These are phyloP conservation scores for Laothoe populi DNA, from an alignment of 2,888 invertebrate species.

Conservation along the genomic window DNA sequence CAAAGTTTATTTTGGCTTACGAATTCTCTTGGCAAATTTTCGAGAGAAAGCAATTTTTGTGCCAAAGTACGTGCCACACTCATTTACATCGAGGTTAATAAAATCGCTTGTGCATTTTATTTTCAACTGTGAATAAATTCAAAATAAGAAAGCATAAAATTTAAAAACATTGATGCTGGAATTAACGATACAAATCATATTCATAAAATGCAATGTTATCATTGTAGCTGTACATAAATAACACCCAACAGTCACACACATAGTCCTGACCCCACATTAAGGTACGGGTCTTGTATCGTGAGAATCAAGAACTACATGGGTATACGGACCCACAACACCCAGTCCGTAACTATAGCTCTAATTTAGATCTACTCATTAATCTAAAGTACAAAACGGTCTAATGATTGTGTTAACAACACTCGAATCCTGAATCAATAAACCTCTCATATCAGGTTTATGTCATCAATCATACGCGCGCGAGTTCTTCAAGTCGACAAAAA, in stretches of 20 bases:
- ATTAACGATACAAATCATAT: not conserved
- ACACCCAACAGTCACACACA: too few relatives aligned
- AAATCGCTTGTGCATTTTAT: slow-evolving; percentile 8
- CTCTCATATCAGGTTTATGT: slow-evolving; percentile 54
- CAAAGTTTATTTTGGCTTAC: slow-evolving; percentile 33
- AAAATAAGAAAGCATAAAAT: not conserved
- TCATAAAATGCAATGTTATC: too few relatives aligned
- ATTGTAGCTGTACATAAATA: too few relatives aligned
- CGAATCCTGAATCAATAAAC: slow-evolving; percentile 70
- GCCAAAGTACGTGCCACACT: not conserved
- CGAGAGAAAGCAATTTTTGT: not conserved
- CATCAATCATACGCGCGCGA: slow-evolving; percentile 61
- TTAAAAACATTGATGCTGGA: not conserved
- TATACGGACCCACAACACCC: too few relatives aligned
- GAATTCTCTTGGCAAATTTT: slow-evolving; percentile 29
- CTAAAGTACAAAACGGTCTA: slow-evolving; percentile 30
- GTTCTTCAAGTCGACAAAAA: slow-evolving; percentile 70
- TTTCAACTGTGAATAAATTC: not conserved
- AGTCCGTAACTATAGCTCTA: not conserved
- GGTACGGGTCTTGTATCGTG: too few relatives aligned
- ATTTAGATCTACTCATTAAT: not conserved
- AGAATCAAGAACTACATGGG: too few relatives aligned
- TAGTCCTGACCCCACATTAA: too few relatives aligned
- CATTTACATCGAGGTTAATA: not conserved
- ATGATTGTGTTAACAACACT: slow-evolving; percentile 54